These are phyloP conservation scores for Megatriorchis doriae DNA, from an alignment of 2,113 vertebrate species.

Conservation along the genomic window DNA sequence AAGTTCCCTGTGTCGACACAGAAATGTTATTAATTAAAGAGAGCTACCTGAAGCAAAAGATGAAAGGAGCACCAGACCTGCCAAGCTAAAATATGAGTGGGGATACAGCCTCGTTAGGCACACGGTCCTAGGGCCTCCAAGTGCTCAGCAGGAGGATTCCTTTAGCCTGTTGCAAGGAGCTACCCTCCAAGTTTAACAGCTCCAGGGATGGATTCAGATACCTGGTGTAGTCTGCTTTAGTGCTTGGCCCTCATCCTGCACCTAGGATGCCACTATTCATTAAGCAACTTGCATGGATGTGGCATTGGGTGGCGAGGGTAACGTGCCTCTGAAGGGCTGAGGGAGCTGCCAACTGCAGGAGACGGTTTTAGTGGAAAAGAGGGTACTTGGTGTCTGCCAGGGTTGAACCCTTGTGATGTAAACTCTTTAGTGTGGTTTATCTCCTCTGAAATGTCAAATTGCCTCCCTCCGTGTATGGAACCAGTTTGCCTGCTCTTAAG, in stretches of 20 bases:
- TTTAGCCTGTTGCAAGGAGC: slow-evolving; percentile 54
- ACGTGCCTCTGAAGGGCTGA: not conserved
- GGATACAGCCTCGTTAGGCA: slow-evolving; percentile 76
- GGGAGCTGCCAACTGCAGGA: not conserved
- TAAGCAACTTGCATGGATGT: not conserved
- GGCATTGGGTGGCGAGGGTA: not conserved
- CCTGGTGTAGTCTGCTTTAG: not conserved
- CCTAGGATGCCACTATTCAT: not conserved
- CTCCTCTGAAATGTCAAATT: slow-evolving; percentile 20
- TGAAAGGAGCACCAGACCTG: slow-evolving; percentile 69
- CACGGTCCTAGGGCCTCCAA: slow-evolving; percentile 51
- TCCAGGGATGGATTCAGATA: not conserved
- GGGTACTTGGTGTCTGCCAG: not conserved
- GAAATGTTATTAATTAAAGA: slow-evolving; percentile 82
- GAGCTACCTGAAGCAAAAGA: slow-evolving; percentile 77
- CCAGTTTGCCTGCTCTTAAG: not conserved
- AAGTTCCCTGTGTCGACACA: slow-evolving; percentile 76
- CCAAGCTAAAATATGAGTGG: slow-evolving; percentile 73
- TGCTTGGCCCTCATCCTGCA: not conserved
- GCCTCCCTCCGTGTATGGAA: not conserved
- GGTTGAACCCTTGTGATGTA: slow-evolving; percentile 14
- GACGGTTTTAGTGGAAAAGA: not conserved
- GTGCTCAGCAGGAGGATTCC: slow-evolving; percentile 41
- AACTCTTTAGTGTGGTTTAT: slow-evolving; percentile 22
- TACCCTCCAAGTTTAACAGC: slow-evolving; percentile 39